phyloP scores from a whole-genome alignment of 2,888 invertebrate genomes.

The Epistrophe eligans region DNA sequence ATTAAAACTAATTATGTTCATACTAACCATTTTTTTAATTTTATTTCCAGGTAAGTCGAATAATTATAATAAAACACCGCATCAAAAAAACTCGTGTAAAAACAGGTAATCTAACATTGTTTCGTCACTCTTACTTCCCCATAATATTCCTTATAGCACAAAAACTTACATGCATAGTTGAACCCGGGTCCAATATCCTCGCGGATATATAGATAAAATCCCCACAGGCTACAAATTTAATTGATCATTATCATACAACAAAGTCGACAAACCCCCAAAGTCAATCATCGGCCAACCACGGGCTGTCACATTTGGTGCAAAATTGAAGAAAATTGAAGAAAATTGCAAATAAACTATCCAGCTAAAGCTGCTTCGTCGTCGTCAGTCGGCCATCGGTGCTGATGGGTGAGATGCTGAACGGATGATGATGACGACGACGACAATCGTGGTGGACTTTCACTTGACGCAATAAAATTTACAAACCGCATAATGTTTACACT shows the following conservation, averaged over 20 bases:
- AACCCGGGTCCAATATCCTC: conserved; percentile 6
- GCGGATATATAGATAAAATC: neutral
- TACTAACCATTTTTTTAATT: conserved; percentile 11
- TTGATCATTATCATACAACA: conserved; percentile 23
- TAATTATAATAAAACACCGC: conserved; percentile 20
- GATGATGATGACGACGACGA: neutral
- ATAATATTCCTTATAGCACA: conserved; percentile 22
- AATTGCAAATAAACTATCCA: conserved; percentile 43
- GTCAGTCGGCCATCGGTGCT: neutral
- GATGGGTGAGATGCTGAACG: neutral
- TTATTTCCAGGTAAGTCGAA: conserved; percentile 65
- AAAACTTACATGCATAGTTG: neutral
- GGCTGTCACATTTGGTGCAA: conserved; percentile 41
- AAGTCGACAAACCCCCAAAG: conserved; percentile 36
- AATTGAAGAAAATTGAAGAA: conserved; percentile 60
- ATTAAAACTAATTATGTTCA: conserved; percentile 7
- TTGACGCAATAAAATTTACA: conserved; percentile 27
- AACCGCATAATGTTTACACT: conserved; percentile 18
- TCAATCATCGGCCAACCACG: conserved; percentile 45
- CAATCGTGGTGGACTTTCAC: conserved; percentile 54
- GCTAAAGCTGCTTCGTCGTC: neutral
- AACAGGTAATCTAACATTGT: conserved; percentile 42
- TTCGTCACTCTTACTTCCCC: conserved; percentile 45
- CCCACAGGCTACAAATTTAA: neutral
- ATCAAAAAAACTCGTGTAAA: neutral